Base-by-base conservation (phyloP, 2,113 vertebrate species). In the Seriola aureovittata region DNA sequence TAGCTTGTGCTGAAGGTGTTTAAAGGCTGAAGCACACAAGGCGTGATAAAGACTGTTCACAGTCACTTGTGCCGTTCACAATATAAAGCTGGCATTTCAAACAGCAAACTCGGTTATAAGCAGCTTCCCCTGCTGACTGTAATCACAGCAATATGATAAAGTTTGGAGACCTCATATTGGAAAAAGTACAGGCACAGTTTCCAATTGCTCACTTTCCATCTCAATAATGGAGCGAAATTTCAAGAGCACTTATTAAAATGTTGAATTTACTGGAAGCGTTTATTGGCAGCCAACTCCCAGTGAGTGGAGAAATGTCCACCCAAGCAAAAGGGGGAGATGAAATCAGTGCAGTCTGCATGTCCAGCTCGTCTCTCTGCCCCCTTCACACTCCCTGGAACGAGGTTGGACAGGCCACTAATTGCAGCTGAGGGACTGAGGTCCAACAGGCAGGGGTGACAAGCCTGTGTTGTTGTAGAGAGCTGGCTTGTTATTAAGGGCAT, bases 401-500 rank as follows among this genome's bases (percentile, higher is more conserved):
- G 69, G 64, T 46, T 83, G 75, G 75, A 84, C 3, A 4, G 59
- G 52, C 54, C 38, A 40, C 63, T 70, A 59, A 82, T 78, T 50
- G 69, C 71, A 74, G 71, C 65, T 52, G 58, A 59, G 79, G 75
- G 75, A 81, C 48, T 19, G 52, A 52, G 52, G 25, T 80, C 21
- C 58, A 82, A 65, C 54, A 64, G 21, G 23, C 58, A 69, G 52
- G 13, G 65, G 55, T 8, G 4, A 67, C 67, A 77, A 46, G 23
- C 63, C 46, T 44, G 54, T 25, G 23, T 46, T 70, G 57, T 60
- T 64, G 46, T 50, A 67, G 58, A 70, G 38, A 81, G 42, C 63
- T n/a, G 34, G 54, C 57, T 75, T 63, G 71, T 84, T 88, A 85
- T 54, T 85, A 44, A 80, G 46, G 29, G 46, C 40, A 80, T 85